Percentiles rank a stretch among this genome's conserved stretches.
Conservation (phyloP, 2,888 invertebrate genomes). For the Caenorhabditis sp. region DNA sequence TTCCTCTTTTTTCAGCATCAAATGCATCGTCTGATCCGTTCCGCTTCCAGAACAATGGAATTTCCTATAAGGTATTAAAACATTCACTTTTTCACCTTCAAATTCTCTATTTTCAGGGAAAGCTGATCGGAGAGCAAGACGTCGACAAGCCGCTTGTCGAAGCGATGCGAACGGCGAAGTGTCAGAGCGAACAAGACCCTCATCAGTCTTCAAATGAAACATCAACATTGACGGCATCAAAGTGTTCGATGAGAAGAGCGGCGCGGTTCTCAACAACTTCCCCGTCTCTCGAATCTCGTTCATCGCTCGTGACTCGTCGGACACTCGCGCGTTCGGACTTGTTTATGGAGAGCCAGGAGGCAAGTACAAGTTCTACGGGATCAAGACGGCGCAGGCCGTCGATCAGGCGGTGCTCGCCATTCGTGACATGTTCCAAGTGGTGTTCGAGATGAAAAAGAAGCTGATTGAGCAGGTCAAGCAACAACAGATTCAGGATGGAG, state of each 20-base stretch:
- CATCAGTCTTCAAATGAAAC: constrained; percentile 95
- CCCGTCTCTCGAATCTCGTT: constrained; percentile 99
- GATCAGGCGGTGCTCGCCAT: constrained; percentile 94
- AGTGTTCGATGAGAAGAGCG: constrained; percentile 90
- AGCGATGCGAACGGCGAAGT: constrained; percentile 92
- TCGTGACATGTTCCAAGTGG: constrained; percentile 98
- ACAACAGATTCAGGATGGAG: constrained; percentile 78
- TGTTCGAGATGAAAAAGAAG: constrained; percentile 97
- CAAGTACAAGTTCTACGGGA: constrained; percentile 97
- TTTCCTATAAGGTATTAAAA: constrained; percentile 91
- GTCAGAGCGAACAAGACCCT: constrained; percentile 98
- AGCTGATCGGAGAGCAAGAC: constrained; percentile 96
- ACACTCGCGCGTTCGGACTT: constrained; percentile 97
- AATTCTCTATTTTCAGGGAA: constrained; percentile 86
- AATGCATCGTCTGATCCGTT: constrained; percentile 88
- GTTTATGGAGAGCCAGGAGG: constrained; percentile 97
- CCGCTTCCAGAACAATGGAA: constrained; percentile 96
- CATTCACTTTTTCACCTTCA: background rate
- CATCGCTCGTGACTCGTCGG: constrained; percentile 98
- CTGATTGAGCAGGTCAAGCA: constrained; percentile 96
- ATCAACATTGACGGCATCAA: constrained; percentile 96
- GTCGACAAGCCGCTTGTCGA: constrained; percentile 97
- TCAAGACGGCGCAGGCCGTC: constrained; percentile 90
- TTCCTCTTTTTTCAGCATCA: constrained; percentile 52
- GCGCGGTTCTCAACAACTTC: constrained; percentile 94